Conservation (phyloP, 2,113 vertebrate genomes). For the Amia ocellicauda region DNA sequence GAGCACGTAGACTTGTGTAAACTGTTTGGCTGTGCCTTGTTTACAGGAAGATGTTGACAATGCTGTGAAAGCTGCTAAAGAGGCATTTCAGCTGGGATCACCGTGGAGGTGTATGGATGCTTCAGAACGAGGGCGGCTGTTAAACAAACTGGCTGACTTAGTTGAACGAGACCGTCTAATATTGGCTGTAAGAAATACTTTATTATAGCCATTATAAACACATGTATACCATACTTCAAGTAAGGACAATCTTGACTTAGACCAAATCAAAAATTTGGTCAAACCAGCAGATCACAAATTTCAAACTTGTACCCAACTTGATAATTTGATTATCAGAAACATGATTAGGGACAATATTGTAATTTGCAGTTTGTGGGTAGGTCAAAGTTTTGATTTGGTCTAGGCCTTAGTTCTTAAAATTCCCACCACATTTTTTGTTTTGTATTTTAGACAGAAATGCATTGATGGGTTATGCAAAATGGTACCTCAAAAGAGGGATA, state of each 20-base stretch:
- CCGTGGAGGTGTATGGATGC: slow-evolving; percentile 83
- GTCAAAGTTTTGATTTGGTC: no score
- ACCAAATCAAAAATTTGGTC: no score
- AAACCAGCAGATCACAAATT: no score
- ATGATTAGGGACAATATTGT: no score
- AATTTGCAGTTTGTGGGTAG: no score
- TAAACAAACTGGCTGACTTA: slow-evolving; percentile 77
- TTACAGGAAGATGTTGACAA: slow-evolving; percentile 75
- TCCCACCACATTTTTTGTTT: no score
- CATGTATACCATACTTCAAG: not conserved
- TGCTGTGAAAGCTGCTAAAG: slow-evolving; percentile 77
- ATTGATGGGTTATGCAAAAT: not conserved
- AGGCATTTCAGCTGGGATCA: slow-evolving; percentile 79
- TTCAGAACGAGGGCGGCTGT: slow-evolving; percentile 71
- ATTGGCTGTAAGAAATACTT: slow-evolving; percentile 69
- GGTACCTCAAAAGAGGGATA: no score
- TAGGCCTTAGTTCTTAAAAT: no score
- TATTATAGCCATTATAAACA: not conserved
- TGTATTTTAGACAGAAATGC: no score
- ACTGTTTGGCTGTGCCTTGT: not conserved
- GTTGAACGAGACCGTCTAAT: slow-evolving; percentile 74
- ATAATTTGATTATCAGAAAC: no score
- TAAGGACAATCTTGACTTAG: no score
- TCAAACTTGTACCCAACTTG: not conserved
- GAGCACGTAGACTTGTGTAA: not conserved